These are phyloP conservation scores for Empis stercorea DNA, from an alignment of 2,888 invertebrate species.

Conservation along the genomic window DNA sequence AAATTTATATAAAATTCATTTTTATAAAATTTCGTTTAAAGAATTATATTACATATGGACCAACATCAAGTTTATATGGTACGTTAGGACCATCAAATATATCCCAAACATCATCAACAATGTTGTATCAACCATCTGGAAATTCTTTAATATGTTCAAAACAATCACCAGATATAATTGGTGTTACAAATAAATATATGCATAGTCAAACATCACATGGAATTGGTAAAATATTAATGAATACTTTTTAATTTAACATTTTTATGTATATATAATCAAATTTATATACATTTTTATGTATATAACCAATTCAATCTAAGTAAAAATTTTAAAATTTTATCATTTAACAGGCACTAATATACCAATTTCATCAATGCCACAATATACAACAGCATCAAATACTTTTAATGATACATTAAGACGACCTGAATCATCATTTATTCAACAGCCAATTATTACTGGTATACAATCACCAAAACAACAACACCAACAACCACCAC, in stretches of 20 bases:
- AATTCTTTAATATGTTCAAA: constrained; percentile 20
- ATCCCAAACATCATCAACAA: constrained; percentile 22
- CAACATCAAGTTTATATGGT: constrained; percentile 28
- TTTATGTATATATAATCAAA: too few species aligned
- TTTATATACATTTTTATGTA: too few species aligned
- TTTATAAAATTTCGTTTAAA: constrained; percentile 10
- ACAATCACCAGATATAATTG: constrained; percentile 33
- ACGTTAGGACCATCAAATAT: constrained; percentile 26
- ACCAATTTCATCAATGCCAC: constrained; percentile 29
- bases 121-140: constrained; percentile 19
- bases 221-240: background rate
- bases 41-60: constrained; percentile 33
- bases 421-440: constrained; percentile 16
- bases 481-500: constrained; percentile 17
- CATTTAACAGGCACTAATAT: constrained; percentile 24
- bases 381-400: constrained; percentile 33
- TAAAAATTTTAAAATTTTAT: too few species aligned
- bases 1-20: background rate
- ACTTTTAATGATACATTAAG: constrained; percentile 24
- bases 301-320: too few species aligned
- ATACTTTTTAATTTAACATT: background rate
- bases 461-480: background rate
- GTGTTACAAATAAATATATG: constrained; percentile 25
- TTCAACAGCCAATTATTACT: constrained; percentile 3
- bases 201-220: constrained; percentile 9